phyloP scores from a whole-genome alignment of 2,888 invertebrate species.

The Oscheius myriophilus region DNA sequence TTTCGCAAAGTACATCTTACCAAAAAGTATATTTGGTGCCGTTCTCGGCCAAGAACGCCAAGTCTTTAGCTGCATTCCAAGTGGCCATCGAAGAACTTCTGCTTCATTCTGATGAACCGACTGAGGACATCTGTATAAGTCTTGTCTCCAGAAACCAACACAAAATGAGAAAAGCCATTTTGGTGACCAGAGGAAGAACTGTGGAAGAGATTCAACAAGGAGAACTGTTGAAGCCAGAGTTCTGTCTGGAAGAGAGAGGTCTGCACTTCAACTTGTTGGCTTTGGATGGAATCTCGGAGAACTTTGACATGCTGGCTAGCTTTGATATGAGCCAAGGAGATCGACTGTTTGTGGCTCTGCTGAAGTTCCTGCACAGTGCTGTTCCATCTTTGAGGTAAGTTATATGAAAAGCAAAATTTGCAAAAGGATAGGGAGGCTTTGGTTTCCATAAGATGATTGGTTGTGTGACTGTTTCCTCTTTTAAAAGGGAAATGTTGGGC shows the following conservation, averaged over 20 bases:
- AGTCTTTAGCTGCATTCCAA: slow-evolving; percentile 46
- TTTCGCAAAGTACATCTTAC: slow-evolving; percentile 28
- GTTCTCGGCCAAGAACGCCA: slow-evolving; percentile 56
- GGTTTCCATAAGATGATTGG: no score
- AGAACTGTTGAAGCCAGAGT: slow-evolving; percentile 7
- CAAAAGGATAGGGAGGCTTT: no score
- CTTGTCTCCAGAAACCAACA: slow-evolving; percentile 1
- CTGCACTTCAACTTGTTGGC: slow-evolving; percentile 10
- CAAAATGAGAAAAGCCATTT: not conserved
- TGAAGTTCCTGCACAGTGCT: slow-evolving; percentile 13
- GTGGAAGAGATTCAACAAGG: not conserved
- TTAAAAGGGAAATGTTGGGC: no score
- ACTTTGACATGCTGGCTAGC: slow-evolving; percentile 4
- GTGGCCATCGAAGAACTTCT: slow-evolving; percentile 32
- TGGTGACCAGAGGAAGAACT: slow-evolving; percentile 2
- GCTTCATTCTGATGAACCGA: slow-evolving; percentile 31
- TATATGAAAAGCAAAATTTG: no score
- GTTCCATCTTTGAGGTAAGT: slow-evolving; percentile 2
- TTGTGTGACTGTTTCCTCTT: no score
- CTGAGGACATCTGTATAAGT: slow-evolving; percentile 5
- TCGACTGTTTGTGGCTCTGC: not conserved
- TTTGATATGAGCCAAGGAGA: slow-evolving; percentile 1
- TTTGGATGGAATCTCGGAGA: slow-evolving; percentile 11
- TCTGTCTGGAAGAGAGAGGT: slow-evolving; percentile 4
- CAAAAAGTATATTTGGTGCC: slow-evolving; percentile 48